Evolutionary conservation across 2,113 vertebrate genomes (phyloP).

Genomic region (Spea bombifrons): DNA sequence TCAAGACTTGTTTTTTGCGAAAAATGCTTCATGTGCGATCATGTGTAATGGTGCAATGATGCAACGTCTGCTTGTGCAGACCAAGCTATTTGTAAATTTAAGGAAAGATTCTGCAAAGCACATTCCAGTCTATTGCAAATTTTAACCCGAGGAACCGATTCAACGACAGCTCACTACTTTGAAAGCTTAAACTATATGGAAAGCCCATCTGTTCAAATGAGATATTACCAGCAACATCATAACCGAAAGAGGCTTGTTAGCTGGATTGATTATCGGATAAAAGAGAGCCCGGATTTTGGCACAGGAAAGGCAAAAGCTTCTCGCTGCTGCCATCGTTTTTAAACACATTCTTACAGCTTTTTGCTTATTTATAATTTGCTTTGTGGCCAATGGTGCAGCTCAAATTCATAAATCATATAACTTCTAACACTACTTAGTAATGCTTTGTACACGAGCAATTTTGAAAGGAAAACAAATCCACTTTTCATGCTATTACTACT

Average conservation of each 20-base stretch:
- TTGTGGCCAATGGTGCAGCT: constrained; percentile 15
- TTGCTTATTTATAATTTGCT: neutral
- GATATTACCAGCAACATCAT: neutral
- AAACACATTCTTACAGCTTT: constrained; percentile 19
- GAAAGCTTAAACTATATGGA: too few relatives aligned
- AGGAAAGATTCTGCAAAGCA: too few relatives aligned
- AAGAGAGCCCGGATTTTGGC: neutral
- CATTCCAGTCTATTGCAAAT: too few relatives aligned
- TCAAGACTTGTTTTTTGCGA: too few relatives aligned
- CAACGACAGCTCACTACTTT: too few relatives aligned
- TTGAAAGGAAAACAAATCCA: neutral
- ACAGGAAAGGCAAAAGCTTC: neutral
- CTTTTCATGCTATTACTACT: constrained; percentile 10
- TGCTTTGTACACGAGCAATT: constrained; percentile 1
- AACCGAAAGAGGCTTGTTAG: constrained; percentile 10
- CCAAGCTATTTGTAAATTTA: too few relatives aligned
- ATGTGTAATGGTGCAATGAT: too few relatives aligned
- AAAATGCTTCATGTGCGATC: too few relatives aligned
- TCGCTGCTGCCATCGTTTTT: neutral
- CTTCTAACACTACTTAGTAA: constrained; percentile 2
- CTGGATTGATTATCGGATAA: constrained; percentile 15
- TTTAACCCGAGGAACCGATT: too few relatives aligned
- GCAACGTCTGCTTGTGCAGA: too few relatives aligned
- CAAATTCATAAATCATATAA: constrained; percentile 36
- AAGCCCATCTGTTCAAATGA: neutral